These are phyloP conservation scores for Phortica variegata DNA, from an alignment of 1,140 invertebrate species.

Conservation along the genomic window DNA sequence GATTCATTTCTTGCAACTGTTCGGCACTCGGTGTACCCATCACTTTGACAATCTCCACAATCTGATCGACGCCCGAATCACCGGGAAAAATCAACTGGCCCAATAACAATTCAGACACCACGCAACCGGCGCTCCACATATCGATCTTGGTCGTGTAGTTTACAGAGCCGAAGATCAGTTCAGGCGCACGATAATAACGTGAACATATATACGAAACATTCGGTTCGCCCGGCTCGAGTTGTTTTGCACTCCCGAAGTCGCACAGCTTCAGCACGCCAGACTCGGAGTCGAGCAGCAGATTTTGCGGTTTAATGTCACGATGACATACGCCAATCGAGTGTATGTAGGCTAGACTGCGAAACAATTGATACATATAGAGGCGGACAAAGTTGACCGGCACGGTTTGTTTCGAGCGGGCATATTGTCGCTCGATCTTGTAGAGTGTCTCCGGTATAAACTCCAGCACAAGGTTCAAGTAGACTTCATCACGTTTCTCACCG, in stretches of 20 bases:
- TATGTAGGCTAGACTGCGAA: conserved; percentile 97
- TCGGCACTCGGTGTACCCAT: conserved; percentile 97
- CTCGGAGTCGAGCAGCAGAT: conserved; percentile 93
- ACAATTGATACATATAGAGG: conserved; percentile 99
- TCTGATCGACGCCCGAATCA: conserved; percentile 97
- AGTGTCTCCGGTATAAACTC: conserved; percentile 99
- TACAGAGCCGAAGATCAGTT: conserved; percentile 98
- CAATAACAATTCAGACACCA: conserved; percentile 94
- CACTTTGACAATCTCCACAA: conserved; percentile 99
- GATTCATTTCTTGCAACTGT: conserved; percentile 99
- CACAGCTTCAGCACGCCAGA: conserved; percentile 96
- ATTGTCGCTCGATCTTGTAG: conserved; percentile 98
- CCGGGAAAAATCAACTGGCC: conserved; percentile 99
- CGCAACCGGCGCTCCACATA: conserved; percentile 99
- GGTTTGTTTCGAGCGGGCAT: conserved; percentile 97
- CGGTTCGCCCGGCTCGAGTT: conserved; percentile 92
- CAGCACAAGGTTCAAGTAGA: conserved; percentile 99
- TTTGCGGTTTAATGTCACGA: conserved; percentile 99
- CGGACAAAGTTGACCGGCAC: conserved; percentile 99
- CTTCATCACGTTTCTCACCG: conserved; percentile 99
- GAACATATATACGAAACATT: conserved; percentile 99
- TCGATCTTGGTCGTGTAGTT: conserved; percentile 99
- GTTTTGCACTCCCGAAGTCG: conserved; percentile 99
- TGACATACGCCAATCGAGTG: conserved; percentile 98
- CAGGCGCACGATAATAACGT: conserved; percentile 97